phyloP scores from a whole-genome alignment of 2,888 invertebrate species.

The Acleris laterana region DNA sequence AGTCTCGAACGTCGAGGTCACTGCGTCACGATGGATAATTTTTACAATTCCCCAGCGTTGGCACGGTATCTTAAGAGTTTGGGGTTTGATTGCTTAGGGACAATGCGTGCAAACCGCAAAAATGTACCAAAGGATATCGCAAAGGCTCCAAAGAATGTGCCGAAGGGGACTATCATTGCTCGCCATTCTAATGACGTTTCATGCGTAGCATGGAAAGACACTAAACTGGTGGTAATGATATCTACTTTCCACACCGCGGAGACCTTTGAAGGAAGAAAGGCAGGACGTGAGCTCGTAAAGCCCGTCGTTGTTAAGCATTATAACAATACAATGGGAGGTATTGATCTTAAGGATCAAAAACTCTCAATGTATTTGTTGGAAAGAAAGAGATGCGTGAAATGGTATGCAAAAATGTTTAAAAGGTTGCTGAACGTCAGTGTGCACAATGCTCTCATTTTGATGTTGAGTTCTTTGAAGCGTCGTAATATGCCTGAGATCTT shows the following conservation, averaged over 20 bases:
- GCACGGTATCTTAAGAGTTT: conserved; percentile 42
- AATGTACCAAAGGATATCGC: conserved; percentile 40
- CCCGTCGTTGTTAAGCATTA: conserved; percentile 40
- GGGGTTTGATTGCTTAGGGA: conserved; percentile 44
- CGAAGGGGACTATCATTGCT: conserved; percentile 30
- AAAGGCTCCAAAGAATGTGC: conserved; percentile 29
- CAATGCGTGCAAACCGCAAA: conserved; percentile 40
- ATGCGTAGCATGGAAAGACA: conserved; percentile 41
- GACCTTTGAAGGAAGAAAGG: conserved; percentile 23
- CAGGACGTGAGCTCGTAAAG: conserved; percentile 31
- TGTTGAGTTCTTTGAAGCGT: neutral
- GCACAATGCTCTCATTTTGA: neutral
- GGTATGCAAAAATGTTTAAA: conserved; percentile 43
- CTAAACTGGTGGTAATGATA: conserved; percentile 40
- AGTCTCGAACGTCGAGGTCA: conserved; percentile 26
- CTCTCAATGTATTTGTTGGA: conserved; percentile 44
- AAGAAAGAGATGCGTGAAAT: conserved; percentile 41
- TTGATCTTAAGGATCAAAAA: conserved; percentile 45
- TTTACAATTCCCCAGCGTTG: conserved; percentile 39
- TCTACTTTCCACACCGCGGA: conserved; percentile 39
- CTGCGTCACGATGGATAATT: conserved; percentile 40
- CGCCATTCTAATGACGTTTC: conserved; percentile 37
- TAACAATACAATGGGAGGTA: conserved; percentile 41
- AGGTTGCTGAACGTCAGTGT: conserved; percentile 39
- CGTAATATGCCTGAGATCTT: neutral